Percentiles rank a stretch among this genome's conserved stretches.
These are phyloP conservation scores for Drosophila sp. DNA, from an alignment of 1,140 invertebrate genomes.

Conservation along the genomic window DNA sequence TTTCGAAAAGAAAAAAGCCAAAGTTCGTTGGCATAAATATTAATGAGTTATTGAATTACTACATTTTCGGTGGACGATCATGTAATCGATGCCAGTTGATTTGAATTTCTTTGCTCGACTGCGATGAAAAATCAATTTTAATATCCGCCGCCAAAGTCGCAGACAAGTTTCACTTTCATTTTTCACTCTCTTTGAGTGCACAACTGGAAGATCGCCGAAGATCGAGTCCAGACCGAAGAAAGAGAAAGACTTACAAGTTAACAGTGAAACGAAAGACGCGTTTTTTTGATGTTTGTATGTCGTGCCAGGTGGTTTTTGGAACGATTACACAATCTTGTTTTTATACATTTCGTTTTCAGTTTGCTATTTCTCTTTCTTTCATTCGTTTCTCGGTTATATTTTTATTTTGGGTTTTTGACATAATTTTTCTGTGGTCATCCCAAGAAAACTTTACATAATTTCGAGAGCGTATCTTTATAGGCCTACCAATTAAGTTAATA, in stretches of 20 bases:
- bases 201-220: constrained; percentile 52
- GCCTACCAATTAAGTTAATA: constrained; percentile 58
- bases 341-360: constrained; percentile 53
- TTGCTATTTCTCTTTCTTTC: constrained; percentile 21
- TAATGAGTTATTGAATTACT: constrained; percentile 32
- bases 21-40: constrained; percentile 27
- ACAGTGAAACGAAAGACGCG: constrained; percentile 54
- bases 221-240: constrained; percentile 43
- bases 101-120: constrained; percentile 54
- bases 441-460: constrained; percentile 71
- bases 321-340: constrained; percentile 73
- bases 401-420: constrained; percentile 49
- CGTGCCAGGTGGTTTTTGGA: constrained; percentile 74
- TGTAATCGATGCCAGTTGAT: constrained; percentile 54
- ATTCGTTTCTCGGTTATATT: constrained; percentile 25
- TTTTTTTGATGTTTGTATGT: constrained; percentile 71
- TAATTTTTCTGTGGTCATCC: constrained; percentile 65
- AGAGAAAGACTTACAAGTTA: constrained; percentile 12
- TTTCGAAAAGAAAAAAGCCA: background rate
- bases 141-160: constrained; percentile 7
- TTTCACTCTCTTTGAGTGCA: constrained; percentile 48
- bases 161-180: constrained; percentile 72
- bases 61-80: constrained; percentile 31
- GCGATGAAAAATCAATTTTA: constrained; percentile 51
- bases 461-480: constrained; percentile 62